phyloP scores from a whole-genome alignment of 64 coral and sea anemone genomes.

The Catalaphyllia jardinei region DNA sequence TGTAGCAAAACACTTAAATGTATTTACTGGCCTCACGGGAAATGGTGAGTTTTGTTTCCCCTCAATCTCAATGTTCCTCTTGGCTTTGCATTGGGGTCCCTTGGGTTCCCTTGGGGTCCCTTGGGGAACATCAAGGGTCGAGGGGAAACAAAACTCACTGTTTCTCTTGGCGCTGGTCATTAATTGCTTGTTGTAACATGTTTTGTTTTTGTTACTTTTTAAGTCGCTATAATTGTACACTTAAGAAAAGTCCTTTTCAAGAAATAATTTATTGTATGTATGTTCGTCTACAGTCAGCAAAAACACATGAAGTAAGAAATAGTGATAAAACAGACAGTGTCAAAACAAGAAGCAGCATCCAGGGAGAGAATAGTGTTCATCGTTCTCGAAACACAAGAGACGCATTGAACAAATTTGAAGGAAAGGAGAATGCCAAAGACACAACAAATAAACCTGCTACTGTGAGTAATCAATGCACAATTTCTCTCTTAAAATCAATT shows the following conservation, averaged over 20 bases:
- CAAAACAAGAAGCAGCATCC: not conserved
- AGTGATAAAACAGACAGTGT: slow-evolving; percentile 1
- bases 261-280: not conserved
- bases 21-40: too few species aligned
- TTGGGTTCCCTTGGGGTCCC: too few species aligned
- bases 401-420: slow-evolving; percentile 10
- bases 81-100: too few species aligned
- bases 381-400: not conserved
- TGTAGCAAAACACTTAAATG: too few species aligned
- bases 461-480: not conserved
- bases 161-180: too few species aligned
- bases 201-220: too few species aligned
- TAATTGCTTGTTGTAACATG: too few species aligned
- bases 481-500: too few species aligned
- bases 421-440: slow-evolving; percentile 14
- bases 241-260: not conserved
- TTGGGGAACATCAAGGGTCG: too few species aligned
- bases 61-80: too few species aligned
- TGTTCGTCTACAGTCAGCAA: not conserved
- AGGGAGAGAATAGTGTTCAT: not conserved
- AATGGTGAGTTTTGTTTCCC: too few species aligned
- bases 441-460: not conserved
- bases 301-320: not conserved
- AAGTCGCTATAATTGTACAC: not conserved
- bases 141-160: too few species aligned